Base-by-base conservation (phyloP, 1,140 invertebrate genomes). In the Charaxes varanes region DNA sequence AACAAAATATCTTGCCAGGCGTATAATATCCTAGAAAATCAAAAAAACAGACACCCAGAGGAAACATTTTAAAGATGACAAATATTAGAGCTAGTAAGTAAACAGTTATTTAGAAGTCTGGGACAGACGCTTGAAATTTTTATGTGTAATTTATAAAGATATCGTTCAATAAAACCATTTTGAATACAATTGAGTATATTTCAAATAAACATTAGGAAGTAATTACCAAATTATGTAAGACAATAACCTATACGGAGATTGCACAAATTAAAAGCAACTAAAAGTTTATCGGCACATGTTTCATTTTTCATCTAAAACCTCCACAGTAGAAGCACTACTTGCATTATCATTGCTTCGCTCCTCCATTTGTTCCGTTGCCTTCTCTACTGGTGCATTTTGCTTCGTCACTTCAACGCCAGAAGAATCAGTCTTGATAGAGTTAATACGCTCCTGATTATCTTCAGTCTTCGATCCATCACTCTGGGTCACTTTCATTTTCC, bases 251-350 rank as follows among this genome's bases (percentile, higher is more conserved):
- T 3, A 19, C 11, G 10, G 38, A 41, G 38, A 41, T 41, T 41
- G n/a, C 38, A 41, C 28, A 23, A 33, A 15, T 11, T 4, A 33
- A 3, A 16, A 19, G 12, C 7, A 40, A 2, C 4, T 27, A 19
- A 5, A 40, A n/a, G 14, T 32, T 33, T 14, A 26, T 46, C 34
- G 36, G 43, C 43, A 46, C 43, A 33, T 19, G 18, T 16, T 33
- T 74, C 53, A 80, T 62, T 81, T 78, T 50, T 81, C 72, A 40
- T 82, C 76, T 28, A 82, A 60, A 46, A 69, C 68, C 71, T 82
- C 78, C 16, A 80, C 70, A 6, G 77, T 81, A 0, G 77, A 81
- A 5, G 74, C 77, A 51, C 70, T 81, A 34, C 77, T 81, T 0
- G 77, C 70, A 37, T 79, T 79, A 42, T 81, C 77, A 21, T 55